Evolutionary conservation across 2,797 vertebrate species (phyloP), one percentile per base, ranked within the genome.

Genomic region (Chanos chanos): DNA sequence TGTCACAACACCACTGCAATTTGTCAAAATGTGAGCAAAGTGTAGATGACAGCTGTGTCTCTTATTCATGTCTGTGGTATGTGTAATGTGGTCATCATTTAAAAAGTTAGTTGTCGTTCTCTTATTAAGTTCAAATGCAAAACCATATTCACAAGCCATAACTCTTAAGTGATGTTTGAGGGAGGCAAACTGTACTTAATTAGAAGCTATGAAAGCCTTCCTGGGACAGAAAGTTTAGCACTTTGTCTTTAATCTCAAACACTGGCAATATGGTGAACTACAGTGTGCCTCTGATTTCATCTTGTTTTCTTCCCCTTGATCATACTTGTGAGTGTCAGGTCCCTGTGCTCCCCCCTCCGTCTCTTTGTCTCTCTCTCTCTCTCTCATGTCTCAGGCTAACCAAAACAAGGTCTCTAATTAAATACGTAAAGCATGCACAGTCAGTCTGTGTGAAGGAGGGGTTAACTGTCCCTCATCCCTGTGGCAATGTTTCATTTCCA

Each of bases 1-100:
- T 88, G 87, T 69, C 55, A 62, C 28, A 53, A 40, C 28, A 40
- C 27, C 4, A 53, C 10, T 43, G 28, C 41, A 33, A 24, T 53
- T 24, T 62, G 21, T 54, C 27, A 47, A 25, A 4, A 24, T 25
- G 1, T n/a, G 10, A 36, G 37, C 7, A 27, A 27, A 36, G 24
- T 56, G 52, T 24, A 47, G 22, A 31, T 33, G 27, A 41, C 45
- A 60, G 43, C 24, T 21, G 8, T 21, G 9, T n/a, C 40, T 22
- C 18, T 44, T 40, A 6, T 8, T 2, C n/a, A 28, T 34, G 15
- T 53, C 63, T 37, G 40, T 55, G 28, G 10, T 40, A 13, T 50
- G 24, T 34, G 28, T 15, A 40, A 57, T 36, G 30, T 49, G 28
- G 56, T 40, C 40, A 33, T n/a, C 39, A 4, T 27, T 57, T 40